Evolutionary conservation across 2,797 vertebrate species (phyloP), one percentile per base, ranked within the genome.

Genomic region (Pagetopsis macropterus): DNA sequence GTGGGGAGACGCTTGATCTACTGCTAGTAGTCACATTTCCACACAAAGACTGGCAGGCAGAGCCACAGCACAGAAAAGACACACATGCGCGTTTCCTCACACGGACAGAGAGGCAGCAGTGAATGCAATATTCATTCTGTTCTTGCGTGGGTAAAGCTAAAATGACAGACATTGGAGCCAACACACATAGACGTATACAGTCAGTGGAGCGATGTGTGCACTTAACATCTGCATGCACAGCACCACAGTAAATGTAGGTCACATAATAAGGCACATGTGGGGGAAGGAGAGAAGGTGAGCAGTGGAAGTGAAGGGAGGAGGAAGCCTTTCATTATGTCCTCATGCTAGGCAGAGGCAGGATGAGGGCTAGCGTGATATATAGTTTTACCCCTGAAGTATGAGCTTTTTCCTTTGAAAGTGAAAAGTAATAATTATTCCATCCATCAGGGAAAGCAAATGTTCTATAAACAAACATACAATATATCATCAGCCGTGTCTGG

Each of bases 311-410:
- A 72, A 67, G 55, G 57, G 64, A 84, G 67, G 65, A 83, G 84
- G 78, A 87, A 88, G 81, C 81, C 81, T 85, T 70, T 87, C 84
- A 88, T 90, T 89, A 88, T 89, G 89, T 80, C 79, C 82, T 79
- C 56, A 56, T 81, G 74, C 56, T 27, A 56, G 80, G 66, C 75
- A 62, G 56, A 4, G 11, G 72, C 48, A 58, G 79, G 82, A 81
- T 82, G 75, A 74, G 54, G 19, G n/a, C 23, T 33, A 56, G 76
- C 48, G 49, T 64, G 57, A 70, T 64, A 48, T 52, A 70, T 13
- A 17, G 59, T 70, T 78, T 70, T 75, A 79, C 65, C 51, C 61
- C 14, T 46, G 52, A 60, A 58, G 61, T 75, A 57, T 50, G 57
- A 69, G 65, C 37, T 57, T 72, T 56, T 45, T 27, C 12, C 12